phyloP scores from a whole-genome alignment of 1,140 invertebrate species.

The Nasonia giraulti region DNA sequence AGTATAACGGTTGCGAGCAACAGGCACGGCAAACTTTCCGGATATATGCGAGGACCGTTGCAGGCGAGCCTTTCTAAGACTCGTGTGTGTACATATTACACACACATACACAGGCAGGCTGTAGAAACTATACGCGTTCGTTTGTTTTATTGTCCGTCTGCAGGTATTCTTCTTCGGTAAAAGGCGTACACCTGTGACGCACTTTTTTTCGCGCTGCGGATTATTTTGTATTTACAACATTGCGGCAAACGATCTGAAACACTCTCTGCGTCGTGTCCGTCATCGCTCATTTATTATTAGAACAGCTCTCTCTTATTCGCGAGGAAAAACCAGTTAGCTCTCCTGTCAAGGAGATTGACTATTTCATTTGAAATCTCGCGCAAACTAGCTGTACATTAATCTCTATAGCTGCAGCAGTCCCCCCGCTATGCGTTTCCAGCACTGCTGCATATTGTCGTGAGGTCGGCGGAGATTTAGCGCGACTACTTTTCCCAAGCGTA shows the following conservation, averaged over 20 bases:
- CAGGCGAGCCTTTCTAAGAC: not conserved
- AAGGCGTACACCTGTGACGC: too few species aligned
- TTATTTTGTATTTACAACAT: too few species aligned
- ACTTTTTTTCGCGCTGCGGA: too few species aligned
- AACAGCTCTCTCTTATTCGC: not conserved
- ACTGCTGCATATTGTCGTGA: not conserved
- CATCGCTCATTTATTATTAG: not conserved
- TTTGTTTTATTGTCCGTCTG: too few species aligned
- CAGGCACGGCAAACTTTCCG: constrained; percentile 7
- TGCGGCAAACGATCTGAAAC: too few species aligned
- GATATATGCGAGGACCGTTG: not conserved
- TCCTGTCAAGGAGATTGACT: not conserved
- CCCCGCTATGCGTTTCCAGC: not conserved
- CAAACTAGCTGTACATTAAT: constrained; percentile 1
- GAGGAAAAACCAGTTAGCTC: not conserved
- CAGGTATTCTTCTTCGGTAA: too few species aligned
- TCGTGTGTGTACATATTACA: not conserved
- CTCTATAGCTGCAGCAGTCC: not conserved
- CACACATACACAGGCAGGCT: not conserved
- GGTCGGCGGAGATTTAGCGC: not conserved
- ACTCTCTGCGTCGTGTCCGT: too few species aligned
- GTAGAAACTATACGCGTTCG: not conserved
- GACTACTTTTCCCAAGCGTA: constrained; percentile 28
- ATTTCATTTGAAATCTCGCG: constrained; percentile 1
- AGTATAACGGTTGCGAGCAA: not conserved